These are phyloP conservation scores for Sepioteuthis lessoniana DNA, from an alignment of 2,888 invertebrate species.

Conservation along the genomic window DNA sequence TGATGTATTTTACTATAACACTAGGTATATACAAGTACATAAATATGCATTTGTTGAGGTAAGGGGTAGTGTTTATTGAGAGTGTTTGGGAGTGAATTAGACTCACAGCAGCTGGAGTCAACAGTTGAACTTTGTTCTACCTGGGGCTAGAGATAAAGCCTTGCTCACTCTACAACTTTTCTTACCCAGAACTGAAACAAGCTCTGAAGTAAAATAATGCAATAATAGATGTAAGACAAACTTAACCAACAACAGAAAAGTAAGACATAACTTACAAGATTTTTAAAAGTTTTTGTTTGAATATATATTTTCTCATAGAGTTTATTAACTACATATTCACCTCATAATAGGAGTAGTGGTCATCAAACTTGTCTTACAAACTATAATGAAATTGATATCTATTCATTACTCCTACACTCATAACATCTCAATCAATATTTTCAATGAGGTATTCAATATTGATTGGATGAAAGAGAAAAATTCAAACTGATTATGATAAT, in stretches of 20 bases:
- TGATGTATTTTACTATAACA: neutral
- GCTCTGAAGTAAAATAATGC: neutral
- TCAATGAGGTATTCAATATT: too few species aligned
- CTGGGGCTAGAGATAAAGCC: neutral
- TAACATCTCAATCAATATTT: too few species aligned
- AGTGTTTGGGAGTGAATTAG: neutral
- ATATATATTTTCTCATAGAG: too few species aligned
- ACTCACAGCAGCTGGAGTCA: slow-evolving; percentile 33
- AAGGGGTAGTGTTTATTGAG: neutral
- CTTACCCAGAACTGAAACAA: neutral
- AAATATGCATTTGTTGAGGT: neutral
- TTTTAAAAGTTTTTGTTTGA: too few species aligned
- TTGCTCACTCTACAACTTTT: too few species aligned
- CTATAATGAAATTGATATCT: too few species aligned
- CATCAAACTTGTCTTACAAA: too few species aligned
- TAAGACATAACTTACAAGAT: neutral
- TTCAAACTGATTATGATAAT: too few species aligned
- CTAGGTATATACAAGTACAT: neutral
- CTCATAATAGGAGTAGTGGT: too few species aligned
- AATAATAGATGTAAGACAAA: neutral
- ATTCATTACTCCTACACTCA: too few species aligned
- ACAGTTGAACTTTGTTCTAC: neutral
- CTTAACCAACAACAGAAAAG: neutral
- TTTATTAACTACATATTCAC: too few species aligned
- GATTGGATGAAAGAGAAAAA: too few species aligned